phyloP scores from a whole-genome alignment of 2,888 invertebrate genomes.

The Nasonia oneida region DNA sequence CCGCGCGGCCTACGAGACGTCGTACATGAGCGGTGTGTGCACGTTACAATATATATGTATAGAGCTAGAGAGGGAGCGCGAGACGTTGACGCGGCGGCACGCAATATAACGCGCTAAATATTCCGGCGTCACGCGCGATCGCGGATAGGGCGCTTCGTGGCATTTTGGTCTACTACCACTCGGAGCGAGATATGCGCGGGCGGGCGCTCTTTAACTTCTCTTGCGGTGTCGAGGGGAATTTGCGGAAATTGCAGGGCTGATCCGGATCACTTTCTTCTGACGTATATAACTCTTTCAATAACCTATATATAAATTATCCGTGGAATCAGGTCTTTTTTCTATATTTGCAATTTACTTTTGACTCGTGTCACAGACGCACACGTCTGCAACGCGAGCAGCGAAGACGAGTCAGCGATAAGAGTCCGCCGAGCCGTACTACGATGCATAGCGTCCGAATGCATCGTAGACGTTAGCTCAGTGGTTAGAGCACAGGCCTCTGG shows the following conservation, averaged over 20 bases:
- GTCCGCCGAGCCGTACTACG: no score
- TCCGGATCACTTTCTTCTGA: background rate
- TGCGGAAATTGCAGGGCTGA: background rate
- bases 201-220: background rate
- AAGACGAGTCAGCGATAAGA: no score
- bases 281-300: no score
- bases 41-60: background rate
- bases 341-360: no score
- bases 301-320: no score
- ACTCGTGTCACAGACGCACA: no score
- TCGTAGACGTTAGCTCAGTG: no score
- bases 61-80: background rate
- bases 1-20: background rate
- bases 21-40: background rate
- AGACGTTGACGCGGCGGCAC: constrained; percentile 32
- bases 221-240: background rate
- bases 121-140: background rate
- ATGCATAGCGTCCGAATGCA: no score
- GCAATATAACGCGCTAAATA: constrained; percentile 50
- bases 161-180: background rate
- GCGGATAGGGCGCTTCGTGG: background rate
- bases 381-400: no score
- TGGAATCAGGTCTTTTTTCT: no score
- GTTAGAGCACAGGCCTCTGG: no score
- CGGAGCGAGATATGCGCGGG: background rate